A percentile compares a stretch with the other conserved stretches of the same genome.
phyloP scores from a whole-genome alignment of 2,113 vertebrate species.

The Anas platyrhynchos region DNA sequence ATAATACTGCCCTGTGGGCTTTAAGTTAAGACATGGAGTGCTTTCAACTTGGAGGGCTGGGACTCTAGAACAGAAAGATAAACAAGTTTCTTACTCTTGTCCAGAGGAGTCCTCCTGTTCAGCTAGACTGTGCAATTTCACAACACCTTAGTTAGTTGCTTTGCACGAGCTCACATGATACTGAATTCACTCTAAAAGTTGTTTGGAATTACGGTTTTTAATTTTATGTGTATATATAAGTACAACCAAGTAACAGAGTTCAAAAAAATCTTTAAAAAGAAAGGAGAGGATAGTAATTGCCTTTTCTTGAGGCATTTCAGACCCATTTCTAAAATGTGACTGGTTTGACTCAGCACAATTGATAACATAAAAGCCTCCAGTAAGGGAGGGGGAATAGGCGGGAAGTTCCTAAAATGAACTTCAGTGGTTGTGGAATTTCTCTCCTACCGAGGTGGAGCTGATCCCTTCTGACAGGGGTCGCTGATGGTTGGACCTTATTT shows the following conservation, averaged over 20 bases:
- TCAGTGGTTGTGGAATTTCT: not conserved
- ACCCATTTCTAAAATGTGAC: not conserved
- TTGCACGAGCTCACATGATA: not conserved
- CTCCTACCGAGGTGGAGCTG: not conserved
- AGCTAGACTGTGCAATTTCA: not conserved
- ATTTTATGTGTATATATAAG: not conserved
- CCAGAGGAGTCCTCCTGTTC: not conserved
- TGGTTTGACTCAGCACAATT: not conserved
- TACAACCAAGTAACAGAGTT: not conserved
- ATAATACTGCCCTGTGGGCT: not conserved
- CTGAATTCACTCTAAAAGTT: not conserved
- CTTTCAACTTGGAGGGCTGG: rapidly evolving
- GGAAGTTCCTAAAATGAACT: not conserved
- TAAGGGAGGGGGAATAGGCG: not conserved
- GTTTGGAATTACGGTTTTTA: not conserved
- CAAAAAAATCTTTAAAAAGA: not conserved
- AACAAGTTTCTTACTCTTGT: not conserved
- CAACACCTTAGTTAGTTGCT: not conserved
- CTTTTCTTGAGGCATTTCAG: not conserved
- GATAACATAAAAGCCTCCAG: not conserved
- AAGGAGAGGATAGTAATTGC: not conserved
- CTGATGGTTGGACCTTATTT: not conserved
- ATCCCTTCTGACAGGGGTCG: not conserved
- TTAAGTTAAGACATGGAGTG: not conserved
- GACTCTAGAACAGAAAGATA: not conserved